Evolutionary conservation across 2,888 invertebrate genomes (phyloP).

Genomic region (Julus scanicus): DNA sequence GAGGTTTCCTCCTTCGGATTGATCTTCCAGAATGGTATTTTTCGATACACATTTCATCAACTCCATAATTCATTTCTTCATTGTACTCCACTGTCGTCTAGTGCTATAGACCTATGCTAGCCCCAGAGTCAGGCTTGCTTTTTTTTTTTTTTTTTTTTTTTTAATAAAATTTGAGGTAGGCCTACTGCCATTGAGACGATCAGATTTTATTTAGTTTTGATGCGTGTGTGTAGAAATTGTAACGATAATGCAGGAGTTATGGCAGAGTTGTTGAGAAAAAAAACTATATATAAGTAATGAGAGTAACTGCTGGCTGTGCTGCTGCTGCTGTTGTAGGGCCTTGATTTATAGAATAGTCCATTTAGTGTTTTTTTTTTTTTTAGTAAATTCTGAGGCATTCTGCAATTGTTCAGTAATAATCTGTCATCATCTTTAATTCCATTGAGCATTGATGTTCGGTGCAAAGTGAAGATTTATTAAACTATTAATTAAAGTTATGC

Average conservation of each 20-base stretch:
- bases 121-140: not conserved
- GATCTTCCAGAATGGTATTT: conserved; percentile 36
- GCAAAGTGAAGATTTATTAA: not conserved
- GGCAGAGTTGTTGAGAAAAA: conserved; percentile 2
- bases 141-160: not conserved
- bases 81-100: conserved; percentile 39
- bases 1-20: conserved; percentile 21
- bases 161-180: conserved; percentile 39
- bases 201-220: conserved; percentile 24
- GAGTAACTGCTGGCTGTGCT: not conserved
- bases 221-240: conserved; percentile 5
- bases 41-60: conserved; percentile 42
- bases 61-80: conserved; percentile 42
- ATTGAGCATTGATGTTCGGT: too few relatives aligned
- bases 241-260: conserved; percentile 28
- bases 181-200: not conserved
- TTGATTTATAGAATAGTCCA: not conserved
- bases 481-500: not conserved
- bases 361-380: not conserved
- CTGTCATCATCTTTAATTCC: not conserved
- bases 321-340: not conserved
- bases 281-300: conserved; percentile 20
- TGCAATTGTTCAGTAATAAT: too few relatives aligned
- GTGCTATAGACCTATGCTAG: not conserved
- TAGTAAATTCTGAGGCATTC: not conserved